Evolutionary conservation across 2,888 invertebrate species (phyloP), one percentile per base, ranked within the genome.

Genomic region (Harpagoxenus sublaevis): DNA sequence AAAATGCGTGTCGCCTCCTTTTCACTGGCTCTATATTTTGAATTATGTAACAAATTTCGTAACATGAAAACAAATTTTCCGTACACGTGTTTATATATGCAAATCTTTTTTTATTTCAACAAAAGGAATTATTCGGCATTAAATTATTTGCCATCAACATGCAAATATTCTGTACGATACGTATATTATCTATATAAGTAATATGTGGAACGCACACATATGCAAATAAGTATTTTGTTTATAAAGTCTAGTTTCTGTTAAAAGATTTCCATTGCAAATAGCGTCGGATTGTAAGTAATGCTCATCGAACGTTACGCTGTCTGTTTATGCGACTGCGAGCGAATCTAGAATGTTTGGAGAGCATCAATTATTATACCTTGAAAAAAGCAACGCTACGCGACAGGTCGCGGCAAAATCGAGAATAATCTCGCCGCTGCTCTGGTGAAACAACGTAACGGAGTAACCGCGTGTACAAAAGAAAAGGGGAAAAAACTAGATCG

Each of bases 301-400:
- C 10, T 35, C 45, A 5, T 35, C 35, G 31, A 8, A 8, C 8
- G n/a, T 35, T 18, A 51, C 18, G 28, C 15, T 15, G 15, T 55
- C 28, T 18, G 23, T 53, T 51, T 15, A 60, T 23, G 6, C 9
- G 60, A 55, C 31, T 12, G 6, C 39, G 39, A n/a, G 10, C 28
- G 15, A 74, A 28, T 35, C 51, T 51, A 63, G 28, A 45, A 63
- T 79, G 9, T 45, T 31, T 35, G 10, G 10, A 42, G 42, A 48
- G n/a, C 31, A 39, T 51, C 35, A 51, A 75, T 63, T 75, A 42
- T 65, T 75, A 75, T 55, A 42, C 23, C 15, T 48, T 45, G n/a
- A 48, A 45, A 57, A 68, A 35, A 68, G 70, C 57, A 45, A 45
- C 5, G 23, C 3, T 18, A 31, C 8, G 42, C 68, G 70, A 23